Evolutionary conservation across 37 sponge, comb jelly and placozoan genomes (phyloP).

Genomic region (Agelas oroides): DNA sequence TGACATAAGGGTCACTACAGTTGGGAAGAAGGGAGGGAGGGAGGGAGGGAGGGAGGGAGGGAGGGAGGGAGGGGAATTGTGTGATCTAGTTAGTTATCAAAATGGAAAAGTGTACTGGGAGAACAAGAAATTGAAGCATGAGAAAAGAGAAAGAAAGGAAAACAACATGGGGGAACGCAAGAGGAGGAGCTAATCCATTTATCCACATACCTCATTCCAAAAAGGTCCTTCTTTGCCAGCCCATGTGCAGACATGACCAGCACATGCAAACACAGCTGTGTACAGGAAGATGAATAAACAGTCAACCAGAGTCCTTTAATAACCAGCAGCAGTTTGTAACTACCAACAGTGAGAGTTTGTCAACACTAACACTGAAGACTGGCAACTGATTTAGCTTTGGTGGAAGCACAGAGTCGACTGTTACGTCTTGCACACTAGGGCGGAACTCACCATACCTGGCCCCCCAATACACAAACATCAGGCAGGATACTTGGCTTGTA

Average conservation of each 20-base stretch:
- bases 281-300: background rate
- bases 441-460: no score
- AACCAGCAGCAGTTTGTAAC: no score
- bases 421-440: no score
- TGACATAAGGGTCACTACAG: slow-evolving; percentile 77
- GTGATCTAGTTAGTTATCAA: background rate
- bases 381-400: no score
- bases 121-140: background rate
- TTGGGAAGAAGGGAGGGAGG: background rate
- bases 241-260: slow-evolving; percentile 45
- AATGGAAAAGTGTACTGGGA: background rate
- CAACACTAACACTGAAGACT: no score
- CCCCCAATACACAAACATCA: no score
- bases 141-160: background rate
- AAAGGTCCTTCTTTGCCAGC: slow-evolving; percentile 57
- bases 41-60: slow-evolving; percentile 32
- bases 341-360: no score
- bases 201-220: slow-evolving; percentile 50
- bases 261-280: slow-evolving; percentile 66
- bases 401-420: no score
- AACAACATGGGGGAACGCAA: background rate
- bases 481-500: no score
- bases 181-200: background rate
- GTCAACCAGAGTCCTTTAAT: background rate
- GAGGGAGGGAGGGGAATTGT: slow-evolving; percentile 32